These are phyloP conservation scores for Lucinisca nassula DNA, from an alignment of 2,888 invertebrate species.

Conservation along the genomic window DNA sequence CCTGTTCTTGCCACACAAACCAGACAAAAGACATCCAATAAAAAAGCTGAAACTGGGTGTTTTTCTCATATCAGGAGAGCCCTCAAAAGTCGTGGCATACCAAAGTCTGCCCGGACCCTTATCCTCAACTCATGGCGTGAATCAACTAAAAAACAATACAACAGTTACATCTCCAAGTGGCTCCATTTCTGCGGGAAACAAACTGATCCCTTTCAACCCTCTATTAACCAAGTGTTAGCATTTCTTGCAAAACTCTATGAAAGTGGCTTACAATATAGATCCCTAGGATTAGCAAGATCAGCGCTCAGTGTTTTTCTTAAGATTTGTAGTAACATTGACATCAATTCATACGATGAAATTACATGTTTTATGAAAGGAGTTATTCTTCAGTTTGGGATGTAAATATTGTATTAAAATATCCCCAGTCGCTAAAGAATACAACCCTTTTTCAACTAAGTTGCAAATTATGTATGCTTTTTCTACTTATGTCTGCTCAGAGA, in stretches of 20 bases:
- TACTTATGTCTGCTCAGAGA: no score
- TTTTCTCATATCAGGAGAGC: not conserved
- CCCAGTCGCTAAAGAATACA: no score
- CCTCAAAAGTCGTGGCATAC: not conserved
- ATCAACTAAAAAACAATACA: not conserved
- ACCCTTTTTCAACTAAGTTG: no score
- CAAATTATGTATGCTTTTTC: no score
- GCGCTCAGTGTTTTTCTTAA: not conserved
- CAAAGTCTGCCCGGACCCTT: not conserved
- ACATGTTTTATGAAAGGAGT: not conserved
- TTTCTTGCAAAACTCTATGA: not conserved
- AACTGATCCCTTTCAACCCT: not conserved
- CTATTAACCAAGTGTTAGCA: not conserved
- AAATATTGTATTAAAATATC: no score
- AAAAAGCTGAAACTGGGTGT: not conserved
- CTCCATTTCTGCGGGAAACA: not conserved
- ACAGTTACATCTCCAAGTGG: not conserved
- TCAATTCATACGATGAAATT: not conserved
- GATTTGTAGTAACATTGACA: not conserved
- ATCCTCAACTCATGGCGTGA: not conserved
- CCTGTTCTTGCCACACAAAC: not conserved
- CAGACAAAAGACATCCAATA: not conserved
- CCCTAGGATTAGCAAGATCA: not conserved
- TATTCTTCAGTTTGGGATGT: no score
- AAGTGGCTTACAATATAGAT: not conserved